These are phyloP conservation scores for Thaumetopoea pityocampa DNA, from an alignment of 1,140 invertebrate genomes.

Conservation along the genomic window DNA sequence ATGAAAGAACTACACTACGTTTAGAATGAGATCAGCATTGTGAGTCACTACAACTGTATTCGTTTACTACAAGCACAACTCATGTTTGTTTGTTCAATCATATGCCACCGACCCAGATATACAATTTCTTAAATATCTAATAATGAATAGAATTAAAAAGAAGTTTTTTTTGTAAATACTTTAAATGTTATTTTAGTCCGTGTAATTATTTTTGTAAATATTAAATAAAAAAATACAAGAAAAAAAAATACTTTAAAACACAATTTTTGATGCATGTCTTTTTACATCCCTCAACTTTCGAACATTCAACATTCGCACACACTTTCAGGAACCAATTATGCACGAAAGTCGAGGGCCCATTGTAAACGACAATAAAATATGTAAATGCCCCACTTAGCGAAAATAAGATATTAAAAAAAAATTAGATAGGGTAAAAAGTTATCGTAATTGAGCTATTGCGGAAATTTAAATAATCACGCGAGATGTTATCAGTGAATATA, in stretches of 20 bases:
- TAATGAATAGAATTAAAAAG: conserved; percentile 2
- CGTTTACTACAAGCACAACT: conserved; percentile 20
- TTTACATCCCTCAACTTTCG: too few relatives aligned
- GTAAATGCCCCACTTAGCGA: neutral
- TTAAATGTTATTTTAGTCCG: neutral
- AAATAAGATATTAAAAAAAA: conserved; percentile 14
- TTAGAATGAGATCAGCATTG: conserved; percentile 27
- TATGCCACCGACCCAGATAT: conserved; percentile 54
- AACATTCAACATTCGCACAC: too few relatives aligned
- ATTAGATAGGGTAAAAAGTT: conserved; percentile 18
- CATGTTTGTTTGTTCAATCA: conserved; percentile 29
- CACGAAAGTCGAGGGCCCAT: too few relatives aligned
- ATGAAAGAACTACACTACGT: conserved; percentile 3
- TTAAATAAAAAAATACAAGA: too few relatives aligned
- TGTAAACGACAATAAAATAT: too few relatives aligned
- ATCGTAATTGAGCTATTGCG: conserved; percentile 26
- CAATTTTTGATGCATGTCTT: too few relatives aligned
- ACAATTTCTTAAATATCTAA: conserved; percentile 17
- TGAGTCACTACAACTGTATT: conserved; percentile 23
- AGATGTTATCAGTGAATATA: conserved; percentile 26
- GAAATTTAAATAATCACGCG: conserved; percentile 24
- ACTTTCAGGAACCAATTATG: too few relatives aligned
- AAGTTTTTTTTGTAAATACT: neutral
- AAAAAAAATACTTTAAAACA: too few relatives aligned
- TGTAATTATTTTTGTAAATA: too few relatives aligned